Evolutionary conservation across 2,113 vertebrate species (phyloP).

Genomic region (Delphinapterus leucas): DNA sequence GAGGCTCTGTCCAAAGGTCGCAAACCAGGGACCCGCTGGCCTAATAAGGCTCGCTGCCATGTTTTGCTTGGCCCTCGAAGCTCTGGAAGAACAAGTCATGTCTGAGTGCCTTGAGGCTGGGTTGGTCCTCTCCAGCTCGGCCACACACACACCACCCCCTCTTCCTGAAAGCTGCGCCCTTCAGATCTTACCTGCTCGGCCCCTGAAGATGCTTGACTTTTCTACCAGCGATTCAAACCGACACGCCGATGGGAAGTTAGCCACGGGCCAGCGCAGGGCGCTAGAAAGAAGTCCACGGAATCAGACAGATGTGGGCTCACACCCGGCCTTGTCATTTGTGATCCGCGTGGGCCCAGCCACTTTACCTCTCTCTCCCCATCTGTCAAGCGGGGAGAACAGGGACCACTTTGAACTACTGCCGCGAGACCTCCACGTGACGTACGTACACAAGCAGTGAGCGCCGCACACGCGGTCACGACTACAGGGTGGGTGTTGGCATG

Average conservation of each 20-base stretch:
- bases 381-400: not conserved
- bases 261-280: accelerated
- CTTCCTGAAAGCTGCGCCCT: not conserved
- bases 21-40: not conserved
- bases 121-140: not conserved
- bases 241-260: not conserved
- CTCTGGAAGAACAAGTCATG: not conserved
- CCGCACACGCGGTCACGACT: accelerated
- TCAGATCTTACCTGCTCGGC: not conserved
- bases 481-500: accelerated
- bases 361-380: not conserved
- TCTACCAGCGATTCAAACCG: not conserved
- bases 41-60: not conserved
- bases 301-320: accelerated
- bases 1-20: not conserved
- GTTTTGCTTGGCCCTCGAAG: not conserved
- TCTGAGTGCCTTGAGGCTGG: not conserved
- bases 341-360: not conserved
- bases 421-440: accelerated
- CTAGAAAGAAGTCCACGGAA: not conserved
- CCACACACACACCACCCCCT: not conserved
- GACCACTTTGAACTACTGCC: no score
- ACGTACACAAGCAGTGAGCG: accelerated
- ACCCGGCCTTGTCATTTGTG: not conserved
- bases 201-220: not conserved